These are phyloP conservation scores for Campoplex capitator DNA, from an alignment of 2,888 invertebrate genomes.

Conservation along the genomic window DNA sequence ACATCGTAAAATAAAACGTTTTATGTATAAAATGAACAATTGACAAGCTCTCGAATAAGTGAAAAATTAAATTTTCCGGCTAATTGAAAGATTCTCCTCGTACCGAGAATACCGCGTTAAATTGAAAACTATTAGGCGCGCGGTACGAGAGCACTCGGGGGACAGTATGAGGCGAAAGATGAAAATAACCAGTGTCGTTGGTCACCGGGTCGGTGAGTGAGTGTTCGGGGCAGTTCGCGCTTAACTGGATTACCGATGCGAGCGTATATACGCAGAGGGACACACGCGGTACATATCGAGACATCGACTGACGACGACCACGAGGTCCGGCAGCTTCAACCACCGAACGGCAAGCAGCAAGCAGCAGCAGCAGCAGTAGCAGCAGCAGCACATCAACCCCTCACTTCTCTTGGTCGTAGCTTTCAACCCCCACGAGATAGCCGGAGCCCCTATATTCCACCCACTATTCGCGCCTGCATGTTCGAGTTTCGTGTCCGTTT, in stretches of 20 bases:
- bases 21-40: background rate
- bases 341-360: conserved; percentile 52
- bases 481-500: conserved; percentile 14
- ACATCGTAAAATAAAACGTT: background rate
- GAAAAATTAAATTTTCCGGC: background rate
- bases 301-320: conserved; percentile 77
- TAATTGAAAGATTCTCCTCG: background rate
- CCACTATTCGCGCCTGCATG: conserved; percentile 27
- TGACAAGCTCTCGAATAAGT: background rate
- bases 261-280: conserved; percentile 66
- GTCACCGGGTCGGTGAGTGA: conserved; percentile 41
- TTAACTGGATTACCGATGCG: conserved; percentile 79
- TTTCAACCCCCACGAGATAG: conserved; percentile 4
- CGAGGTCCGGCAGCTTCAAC: conserved; percentile 71
- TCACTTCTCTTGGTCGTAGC: conserved; percentile 29
- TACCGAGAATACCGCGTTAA: background rate
- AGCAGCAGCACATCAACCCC: conserved; percentile 33
- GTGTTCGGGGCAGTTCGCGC: conserved; percentile 70
- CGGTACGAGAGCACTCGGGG: conserved; percentile 10
- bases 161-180: background rate
- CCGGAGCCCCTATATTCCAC: background rate
- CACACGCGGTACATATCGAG: conserved; percentile 70
- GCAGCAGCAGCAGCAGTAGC: too few species aligned
- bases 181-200: conserved; percentile 35
- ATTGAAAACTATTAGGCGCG: conserved; percentile 23